Percentiles rank a stretch among this genome's conserved stretches.
These are phyloP conservation scores for Hetaerina titia DNA, from an alignment of 2,888 invertebrate genomes.

Conservation along the genomic window DNA sequence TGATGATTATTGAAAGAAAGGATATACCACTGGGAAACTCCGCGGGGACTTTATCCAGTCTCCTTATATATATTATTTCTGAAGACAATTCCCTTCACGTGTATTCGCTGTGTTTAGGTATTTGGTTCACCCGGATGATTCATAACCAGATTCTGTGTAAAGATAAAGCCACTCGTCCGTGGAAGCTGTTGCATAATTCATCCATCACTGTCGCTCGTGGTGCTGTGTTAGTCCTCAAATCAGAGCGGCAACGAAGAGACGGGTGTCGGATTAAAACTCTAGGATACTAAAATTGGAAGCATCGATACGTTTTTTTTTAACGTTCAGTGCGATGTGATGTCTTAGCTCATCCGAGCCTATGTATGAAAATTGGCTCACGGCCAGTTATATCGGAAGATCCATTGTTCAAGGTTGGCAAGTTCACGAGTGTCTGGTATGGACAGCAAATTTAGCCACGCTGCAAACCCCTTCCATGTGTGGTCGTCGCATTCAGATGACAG, in stretches of 20 bases:
- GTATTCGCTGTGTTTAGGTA: not conserved
- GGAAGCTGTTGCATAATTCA: constrained; percentile 25
- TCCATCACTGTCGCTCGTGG: not conserved
- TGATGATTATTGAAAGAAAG: not conserved
- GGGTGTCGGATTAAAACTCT: not conserved
- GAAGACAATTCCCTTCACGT: not conserved
- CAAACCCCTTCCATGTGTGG: not conserved
- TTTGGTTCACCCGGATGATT: not conserved
- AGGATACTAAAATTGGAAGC: not conserved
- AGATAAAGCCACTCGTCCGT: not conserved
- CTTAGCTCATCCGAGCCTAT: not conserved
- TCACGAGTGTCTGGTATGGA: not conserved
- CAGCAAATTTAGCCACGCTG: constrained; percentile 15
- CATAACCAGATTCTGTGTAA: not conserved
- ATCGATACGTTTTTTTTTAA: not conserved
- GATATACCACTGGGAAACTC: not conserved
- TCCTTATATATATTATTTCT: not conserved
- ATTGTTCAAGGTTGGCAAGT: constrained; percentile 27
- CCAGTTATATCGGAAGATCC: not conserved
- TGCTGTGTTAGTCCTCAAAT: not conserved
- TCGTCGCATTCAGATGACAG: not conserved
- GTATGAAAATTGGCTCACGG: not conserved
- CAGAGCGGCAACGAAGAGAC: not conserved
- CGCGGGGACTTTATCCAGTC: not conserved
- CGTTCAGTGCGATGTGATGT: not conserved